Conservation (phyloP, 2,888 invertebrate species). For the Noctua pronuba region DNA sequence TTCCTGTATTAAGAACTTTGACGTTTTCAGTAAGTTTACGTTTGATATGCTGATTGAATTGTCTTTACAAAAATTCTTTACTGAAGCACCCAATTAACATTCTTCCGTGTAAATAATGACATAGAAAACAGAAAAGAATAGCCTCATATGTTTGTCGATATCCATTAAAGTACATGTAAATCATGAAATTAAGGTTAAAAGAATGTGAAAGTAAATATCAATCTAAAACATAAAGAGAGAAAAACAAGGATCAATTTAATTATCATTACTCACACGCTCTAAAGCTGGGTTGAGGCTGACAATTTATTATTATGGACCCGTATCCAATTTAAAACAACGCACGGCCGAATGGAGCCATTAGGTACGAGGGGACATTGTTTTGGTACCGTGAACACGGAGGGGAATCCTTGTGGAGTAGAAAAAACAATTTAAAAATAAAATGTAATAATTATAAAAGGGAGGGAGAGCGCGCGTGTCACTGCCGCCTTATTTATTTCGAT, state of each 20-base stretch:
- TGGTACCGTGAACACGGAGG: constrained; percentile 84
- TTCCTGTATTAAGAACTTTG: not conserved
- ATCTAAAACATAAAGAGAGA: constrained; percentile 73
- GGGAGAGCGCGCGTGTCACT: constrained; percentile 88
- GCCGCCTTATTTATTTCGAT: constrained; percentile 86
- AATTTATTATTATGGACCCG: constrained; percentile 90
- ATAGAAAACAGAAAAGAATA: constrained; percentile 8
- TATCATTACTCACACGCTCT: constrained; percentile 87
- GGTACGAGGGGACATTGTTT: constrained; percentile 87
- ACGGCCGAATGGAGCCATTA: constrained; percentile 86
- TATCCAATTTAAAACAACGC: constrained; percentile 91
- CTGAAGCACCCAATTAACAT: constrained; percentile 46
- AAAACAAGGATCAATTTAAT: constrained; percentile 88
- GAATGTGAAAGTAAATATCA: constrained; percentile 58
- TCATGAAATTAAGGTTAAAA: constrained; percentile 48
- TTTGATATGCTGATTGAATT: not conserved
- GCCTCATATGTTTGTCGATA: constrained; percentile 38
- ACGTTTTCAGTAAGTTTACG: not conserved
- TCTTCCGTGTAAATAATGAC: constrained; percentile 36
- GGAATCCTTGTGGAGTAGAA: constrained; percentile 88
- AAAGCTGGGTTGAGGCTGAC: constrained; percentile 88
- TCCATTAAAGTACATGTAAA: constrained; percentile 57
- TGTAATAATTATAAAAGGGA: constrained; percentile 89
- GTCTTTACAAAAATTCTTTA: constrained; percentile 23
- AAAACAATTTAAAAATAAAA: constrained; percentile 91